Evolutionary conservation across 1,140 invertebrate genomes (phyloP).

Genomic region (Orchesella cincta): DNA sequence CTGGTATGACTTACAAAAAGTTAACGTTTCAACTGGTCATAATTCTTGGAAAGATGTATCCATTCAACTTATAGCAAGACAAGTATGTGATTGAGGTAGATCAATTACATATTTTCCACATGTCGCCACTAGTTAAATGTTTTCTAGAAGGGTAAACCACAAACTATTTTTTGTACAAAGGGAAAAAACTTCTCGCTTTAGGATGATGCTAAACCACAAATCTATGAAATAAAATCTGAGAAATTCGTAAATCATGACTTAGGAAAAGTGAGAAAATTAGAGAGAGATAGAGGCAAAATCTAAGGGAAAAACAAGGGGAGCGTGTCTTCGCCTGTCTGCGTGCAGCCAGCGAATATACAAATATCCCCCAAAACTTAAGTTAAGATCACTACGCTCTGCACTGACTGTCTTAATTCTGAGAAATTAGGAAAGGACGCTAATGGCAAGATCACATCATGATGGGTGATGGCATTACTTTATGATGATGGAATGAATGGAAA

Average conservation of each 20-base stretch:
- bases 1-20: too few species aligned
- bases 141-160: too few species aligned
- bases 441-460: background rate
- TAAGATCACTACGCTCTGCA: background rate
- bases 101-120: too few species aligned
- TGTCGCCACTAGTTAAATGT: too few species aligned
- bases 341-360: background rate
- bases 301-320: background rate
- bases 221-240: background rate
- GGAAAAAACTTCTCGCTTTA: too few species aligned
- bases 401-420: background rate
- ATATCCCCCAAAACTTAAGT: background rate
- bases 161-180: too few species aligned
- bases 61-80: too few species aligned
- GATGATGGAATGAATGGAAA: background rate
- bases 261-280: background rate
- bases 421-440: conserved; percentile 18
- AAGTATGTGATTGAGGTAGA: too few species aligned
- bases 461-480: background rate
- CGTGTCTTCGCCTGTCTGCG: background rate
- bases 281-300: background rate
- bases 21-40: too few species aligned
- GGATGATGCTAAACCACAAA: too few species aligned
- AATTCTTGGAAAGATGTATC: too few species aligned
- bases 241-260: conserved; percentile 20